Evolutionary conservation across 1,140 invertebrate species (phyloP).

Genomic region (Drosophila sulfurigaster): DNA sequence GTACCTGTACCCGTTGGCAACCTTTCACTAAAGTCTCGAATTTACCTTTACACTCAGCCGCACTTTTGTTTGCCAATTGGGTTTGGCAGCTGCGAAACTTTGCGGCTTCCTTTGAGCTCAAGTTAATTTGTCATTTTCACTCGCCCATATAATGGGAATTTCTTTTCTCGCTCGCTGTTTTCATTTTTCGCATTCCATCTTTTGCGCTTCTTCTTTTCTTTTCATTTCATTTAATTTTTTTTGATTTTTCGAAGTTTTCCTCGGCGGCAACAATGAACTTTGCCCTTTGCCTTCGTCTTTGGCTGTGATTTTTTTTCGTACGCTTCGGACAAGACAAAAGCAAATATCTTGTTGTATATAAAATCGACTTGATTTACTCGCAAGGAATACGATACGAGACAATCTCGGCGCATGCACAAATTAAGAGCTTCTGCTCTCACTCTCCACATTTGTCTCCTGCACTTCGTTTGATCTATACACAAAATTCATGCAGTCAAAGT

Average conservation of each 20-base stretch:
- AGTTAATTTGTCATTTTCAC: constrained; percentile 81
- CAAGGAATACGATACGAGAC: constrained; percentile 29
- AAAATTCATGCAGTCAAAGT: constrained; percentile 32
- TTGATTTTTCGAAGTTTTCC: constrained; percentile 30
- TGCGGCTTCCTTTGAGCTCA: constrained; percentile 56
- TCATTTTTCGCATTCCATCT: constrained; percentile 29
- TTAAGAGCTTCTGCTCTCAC: constrained; percentile 24
- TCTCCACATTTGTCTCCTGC: not conserved
- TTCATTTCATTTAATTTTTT: constrained; percentile 8
- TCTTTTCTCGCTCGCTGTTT: constrained; percentile 32
- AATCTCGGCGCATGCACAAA: constrained; percentile 31
- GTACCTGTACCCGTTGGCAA: constrained; percentile 17
- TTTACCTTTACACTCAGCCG: constrained; percentile 57
- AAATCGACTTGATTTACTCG: constrained; percentile 67
- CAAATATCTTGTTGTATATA: constrained; percentile 57
- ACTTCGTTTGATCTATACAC: constrained; percentile 42
- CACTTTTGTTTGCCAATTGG: constrained; percentile 58
- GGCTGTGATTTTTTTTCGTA: not conserved
- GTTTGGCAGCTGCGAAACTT: constrained; percentile 57
- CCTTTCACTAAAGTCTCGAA: constrained; percentile 51
- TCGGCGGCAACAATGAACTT: constrained; percentile 55
- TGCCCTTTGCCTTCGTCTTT: constrained; percentile 31
- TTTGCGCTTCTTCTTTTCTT: not conserved
- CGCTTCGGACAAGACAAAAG: constrained; percentile 44
- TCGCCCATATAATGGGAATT: constrained; percentile 76